These are phyloP conservation scores for Cyprinodon brontotheroides DNA, from an alignment of 2,113 vertebrate genomes.

Conservation along the genomic window DNA sequence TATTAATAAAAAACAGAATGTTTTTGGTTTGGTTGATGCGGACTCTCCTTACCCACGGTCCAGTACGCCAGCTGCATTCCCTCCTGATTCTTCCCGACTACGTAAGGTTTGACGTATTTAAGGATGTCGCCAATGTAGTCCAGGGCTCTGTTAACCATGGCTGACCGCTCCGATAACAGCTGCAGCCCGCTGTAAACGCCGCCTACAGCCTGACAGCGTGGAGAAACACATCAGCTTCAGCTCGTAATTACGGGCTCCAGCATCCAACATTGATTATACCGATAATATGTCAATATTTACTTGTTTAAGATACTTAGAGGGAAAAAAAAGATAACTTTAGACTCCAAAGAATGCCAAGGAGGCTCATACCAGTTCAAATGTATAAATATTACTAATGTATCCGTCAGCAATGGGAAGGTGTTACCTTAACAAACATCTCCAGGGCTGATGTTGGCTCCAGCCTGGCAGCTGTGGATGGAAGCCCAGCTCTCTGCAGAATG, in stretches of 20 bases:
- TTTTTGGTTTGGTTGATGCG: not conserved
- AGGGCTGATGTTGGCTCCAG: conserved; percentile 84
- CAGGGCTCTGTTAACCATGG: conserved; percentile 87
- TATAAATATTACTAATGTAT: not conserved
- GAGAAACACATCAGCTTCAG: not conserved
- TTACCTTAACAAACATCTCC: conserved; percentile 89
- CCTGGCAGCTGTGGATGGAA: conserved; percentile 67
- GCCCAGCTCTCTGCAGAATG: conserved; percentile 81
- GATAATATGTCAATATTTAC: no score
- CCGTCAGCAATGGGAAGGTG: not conserved
- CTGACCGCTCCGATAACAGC: conserved; percentile 86
- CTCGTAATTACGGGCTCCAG: not conserved
- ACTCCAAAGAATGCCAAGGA: no score
- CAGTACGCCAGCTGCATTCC: conserved; percentile 89
- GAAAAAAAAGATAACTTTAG: no score
- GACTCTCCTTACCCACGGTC: conserved; percentile 81
- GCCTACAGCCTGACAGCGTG: conserved; percentile 84
- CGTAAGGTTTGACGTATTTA: conserved; percentile 92
- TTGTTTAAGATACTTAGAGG: no score
- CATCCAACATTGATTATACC: not conserved
- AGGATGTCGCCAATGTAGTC: conserved; percentile 92
- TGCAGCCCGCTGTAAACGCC: conserved; percentile 84
- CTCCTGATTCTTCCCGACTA: conserved; percentile 87
- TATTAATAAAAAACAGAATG: not conserved
- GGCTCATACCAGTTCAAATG: no score